These are phyloP conservation scores for Lophotriccus pileatus DNA, from an alignment of 2,797 vertebrate genomes.

Conservation along the genomic window DNA sequence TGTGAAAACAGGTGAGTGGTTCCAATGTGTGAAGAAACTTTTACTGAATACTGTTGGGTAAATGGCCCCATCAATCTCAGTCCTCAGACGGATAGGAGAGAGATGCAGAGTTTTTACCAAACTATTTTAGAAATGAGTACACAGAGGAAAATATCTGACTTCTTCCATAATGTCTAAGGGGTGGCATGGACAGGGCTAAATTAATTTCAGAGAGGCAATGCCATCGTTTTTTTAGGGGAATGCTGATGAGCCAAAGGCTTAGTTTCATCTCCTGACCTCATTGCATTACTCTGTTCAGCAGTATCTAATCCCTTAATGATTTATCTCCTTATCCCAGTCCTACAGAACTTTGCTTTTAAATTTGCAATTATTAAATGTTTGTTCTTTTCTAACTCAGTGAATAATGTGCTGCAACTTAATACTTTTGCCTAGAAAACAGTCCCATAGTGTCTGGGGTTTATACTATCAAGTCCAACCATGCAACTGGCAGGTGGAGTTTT, in stretches of 20 bases:
- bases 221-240: not conserved
- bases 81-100: not conserved
- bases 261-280: slow-evolving; percentile 26
- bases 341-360: slow-evolving; percentile 62
- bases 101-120: not conserved
- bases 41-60: not conserved
- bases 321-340: slow-evolving; percentile 34
- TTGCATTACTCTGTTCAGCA: slow-evolving; percentile 35
- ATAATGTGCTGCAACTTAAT: slow-evolving; percentile 37
- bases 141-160: not conserved
- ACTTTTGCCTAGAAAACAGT: slow-evolving; percentile 11
- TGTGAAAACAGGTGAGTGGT: not conserved
- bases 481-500: slow-evolving; percentile 2
- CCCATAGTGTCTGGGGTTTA: not conserved
- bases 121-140: not conserved
- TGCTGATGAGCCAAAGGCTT: slow-evolving; percentile 7
- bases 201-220: not conserved
- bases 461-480: not conserved
- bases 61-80: not conserved
- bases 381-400: slow-evolving; percentile 46
- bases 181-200: not conserved
- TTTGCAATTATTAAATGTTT: slow-evolving; percentile 65
- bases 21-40: not conserved
- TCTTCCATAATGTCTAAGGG: not conserved
- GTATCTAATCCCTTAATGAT: slow-evolving; percentile 32